Evolutionary conservation across 2,888 invertebrate species (phyloP), one percentile per base, ranked within the genome.

Genomic region (Macrophya annulata): DNA sequence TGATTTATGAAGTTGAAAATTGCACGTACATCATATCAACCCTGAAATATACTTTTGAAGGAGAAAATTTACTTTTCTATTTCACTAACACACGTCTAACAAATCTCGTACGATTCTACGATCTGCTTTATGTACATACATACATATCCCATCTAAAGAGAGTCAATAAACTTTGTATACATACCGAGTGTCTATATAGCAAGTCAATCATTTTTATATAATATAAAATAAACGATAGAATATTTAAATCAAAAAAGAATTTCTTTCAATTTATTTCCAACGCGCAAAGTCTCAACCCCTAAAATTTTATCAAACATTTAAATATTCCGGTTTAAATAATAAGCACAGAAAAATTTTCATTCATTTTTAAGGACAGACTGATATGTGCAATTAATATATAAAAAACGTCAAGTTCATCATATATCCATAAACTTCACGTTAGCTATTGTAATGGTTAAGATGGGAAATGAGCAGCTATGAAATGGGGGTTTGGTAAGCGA

Each of bases 1-100:
- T 71, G 71, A 71, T 71, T 71, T 71, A 71, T 71, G 71, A 71
- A 71, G 71, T 71, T 71, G 71, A 71, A 71, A 71, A 71, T 71
- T 71, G 71, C 40, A 71, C 71, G 40, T 71, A 71, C 40, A 71
- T 71, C 71, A 71, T 17, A 71, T 71, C 71, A 71, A 71, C 71
- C 71, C 40, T 68, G 68, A n/a, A n/a, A 62, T 62, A 65, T 65
- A 71, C 71, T 71, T 71, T 71, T 71, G 37, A 71, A 55, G 68
- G 68, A 31, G n/a, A 68, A 31, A 68, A 25, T 68, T 59, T 68
- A 6, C 37, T 68, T 68, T 68, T 68, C 68, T 68, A 68, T 31
- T 68, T 55, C 55, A 55, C 55, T 55, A 55, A 8, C 12, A 48
- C 21, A 21, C n/a, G 9, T 68, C 25, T 12, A 37, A 31, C 31